A percentile compares a stretch with the other conserved stretches of the same genome.
These are phyloP conservation scores for Melikaiella ostensackeni DNA, from an alignment of 2,888 invertebrate genomes.

Conservation along the genomic window DNA sequence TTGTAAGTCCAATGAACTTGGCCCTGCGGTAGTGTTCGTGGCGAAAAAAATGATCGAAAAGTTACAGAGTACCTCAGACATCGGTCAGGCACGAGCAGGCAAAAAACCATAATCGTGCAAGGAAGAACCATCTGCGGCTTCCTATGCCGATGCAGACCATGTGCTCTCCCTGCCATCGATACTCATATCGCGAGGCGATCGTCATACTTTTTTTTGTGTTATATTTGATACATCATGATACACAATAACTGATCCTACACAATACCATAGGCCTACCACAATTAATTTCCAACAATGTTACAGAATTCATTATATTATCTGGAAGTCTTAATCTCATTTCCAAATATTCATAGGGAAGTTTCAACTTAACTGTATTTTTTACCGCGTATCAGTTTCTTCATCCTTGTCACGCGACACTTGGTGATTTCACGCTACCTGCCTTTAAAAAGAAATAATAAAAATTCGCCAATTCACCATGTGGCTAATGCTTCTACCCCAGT, in stretches of 20 bases:
- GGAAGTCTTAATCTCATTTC: not conserved
- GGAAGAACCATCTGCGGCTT: constrained; percentile 75
- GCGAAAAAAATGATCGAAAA: constrained; percentile 53
- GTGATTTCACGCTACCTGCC: constrained; percentile 27
- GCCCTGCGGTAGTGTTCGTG: constrained; percentile 52
- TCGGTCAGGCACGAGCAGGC: constrained; percentile 50
- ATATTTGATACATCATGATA: constrained; percentile 15
- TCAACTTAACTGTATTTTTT: not conserved
- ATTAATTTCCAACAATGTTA: not conserved
- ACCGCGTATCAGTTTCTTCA: constrained; percentile 5
- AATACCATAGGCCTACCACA: not conserved
- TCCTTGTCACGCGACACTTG: constrained; percentile 20
- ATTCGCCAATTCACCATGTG: constrained; percentile 18
- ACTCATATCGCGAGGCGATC: constrained; percentile 47
- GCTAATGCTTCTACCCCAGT: constrained; percentile 5
- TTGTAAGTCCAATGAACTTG: constrained; percentile 28
- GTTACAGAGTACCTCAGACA: constrained; percentile 47
- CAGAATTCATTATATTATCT: no score
- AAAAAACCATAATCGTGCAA: constrained; percentile 70
- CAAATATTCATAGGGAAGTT: not conserved
- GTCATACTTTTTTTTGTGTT: constrained; percentile 2
- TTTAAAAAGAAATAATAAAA: not conserved
- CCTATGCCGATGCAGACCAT: constrained; percentile 71
- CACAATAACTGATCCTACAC: not conserved
- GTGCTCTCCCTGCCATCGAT: constrained; percentile 60